Percentiles rank a stretch among this genome's conserved stretches.
phyloP scores from a whole-genome alignment of 23 tunicate genomes.

The Botrylloides violaceus region DNA sequence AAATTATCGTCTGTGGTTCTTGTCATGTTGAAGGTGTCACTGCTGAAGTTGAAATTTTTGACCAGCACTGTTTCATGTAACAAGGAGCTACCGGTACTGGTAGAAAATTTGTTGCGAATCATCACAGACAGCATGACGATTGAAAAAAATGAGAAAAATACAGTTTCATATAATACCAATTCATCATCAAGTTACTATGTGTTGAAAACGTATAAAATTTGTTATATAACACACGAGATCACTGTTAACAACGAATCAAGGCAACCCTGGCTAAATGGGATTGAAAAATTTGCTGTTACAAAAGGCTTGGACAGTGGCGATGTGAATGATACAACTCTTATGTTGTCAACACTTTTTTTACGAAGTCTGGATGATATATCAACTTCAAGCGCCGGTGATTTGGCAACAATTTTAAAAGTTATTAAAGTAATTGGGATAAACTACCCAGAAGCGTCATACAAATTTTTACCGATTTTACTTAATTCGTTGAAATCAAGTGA shows the following conservation, averaged over 20 bases:
- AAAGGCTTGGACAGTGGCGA: neutral
- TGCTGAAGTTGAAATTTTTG: constrained; percentile 9
- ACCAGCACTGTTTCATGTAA: neutral
- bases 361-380: neutral
- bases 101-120: neutral
- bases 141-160: neutral
- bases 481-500: constrained; percentile 8
- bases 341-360: neutral
- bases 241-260: neutral
- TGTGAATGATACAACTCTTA: neutral
- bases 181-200: neutral
- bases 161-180: neutral
- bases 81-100: neutral
- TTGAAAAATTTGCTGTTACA: neutral
- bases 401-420: neutral
- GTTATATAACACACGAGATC: neutral
- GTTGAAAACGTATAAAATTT: neutral
- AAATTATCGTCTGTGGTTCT: neutral
- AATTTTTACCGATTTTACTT: constrained; percentile 34
- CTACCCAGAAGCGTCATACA: constrained; percentile 4
- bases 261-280: neutral
- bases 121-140: neutral
- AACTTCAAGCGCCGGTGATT: neutral
- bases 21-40: neutral
- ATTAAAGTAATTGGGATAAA: neutral